These are phyloP conservation scores for Pempheris klunzingeri DNA, from an alignment of 2,797 vertebrate genomes.

Conservation along the genomic window DNA sequence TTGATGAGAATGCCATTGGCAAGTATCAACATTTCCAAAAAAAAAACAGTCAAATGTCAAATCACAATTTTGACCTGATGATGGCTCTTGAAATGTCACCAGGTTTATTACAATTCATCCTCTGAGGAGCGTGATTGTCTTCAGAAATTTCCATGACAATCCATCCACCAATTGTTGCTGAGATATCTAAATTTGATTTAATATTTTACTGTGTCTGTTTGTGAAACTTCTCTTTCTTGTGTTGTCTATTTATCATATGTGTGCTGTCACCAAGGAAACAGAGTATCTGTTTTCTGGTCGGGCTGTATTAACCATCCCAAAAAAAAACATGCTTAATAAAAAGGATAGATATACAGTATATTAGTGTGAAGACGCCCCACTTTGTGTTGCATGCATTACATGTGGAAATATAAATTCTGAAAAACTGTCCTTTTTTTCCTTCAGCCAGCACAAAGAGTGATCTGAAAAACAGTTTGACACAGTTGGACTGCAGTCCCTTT, in stretches of 20 bases:
- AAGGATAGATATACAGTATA: neutral
- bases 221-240: neutral
- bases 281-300: neutral
- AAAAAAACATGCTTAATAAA: neutral
- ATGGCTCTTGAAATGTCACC: neutral
- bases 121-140: too few species aligned
- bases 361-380: neutral
- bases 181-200: neutral
- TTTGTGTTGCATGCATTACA: neutral
- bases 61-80: neutral
- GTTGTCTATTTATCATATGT: neutral
- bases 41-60: neutral
- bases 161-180: too few species aligned
- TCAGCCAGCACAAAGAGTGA: neutral
- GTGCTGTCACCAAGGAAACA: slow-evolving; percentile 24
- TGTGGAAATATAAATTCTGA: neutral
- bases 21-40: too few species aligned
- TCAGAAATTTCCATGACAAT: too few species aligned
- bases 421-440: neutral
- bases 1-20: too few species aligned
- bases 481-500: neutral
- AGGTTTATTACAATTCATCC: neutral
- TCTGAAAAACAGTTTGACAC: neutral
- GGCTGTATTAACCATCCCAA: neutral
- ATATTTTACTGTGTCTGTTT: neutral